Evolutionary conservation across 2,888 invertebrate species (phyloP).

Genomic region (Melieria omissa): DNA sequence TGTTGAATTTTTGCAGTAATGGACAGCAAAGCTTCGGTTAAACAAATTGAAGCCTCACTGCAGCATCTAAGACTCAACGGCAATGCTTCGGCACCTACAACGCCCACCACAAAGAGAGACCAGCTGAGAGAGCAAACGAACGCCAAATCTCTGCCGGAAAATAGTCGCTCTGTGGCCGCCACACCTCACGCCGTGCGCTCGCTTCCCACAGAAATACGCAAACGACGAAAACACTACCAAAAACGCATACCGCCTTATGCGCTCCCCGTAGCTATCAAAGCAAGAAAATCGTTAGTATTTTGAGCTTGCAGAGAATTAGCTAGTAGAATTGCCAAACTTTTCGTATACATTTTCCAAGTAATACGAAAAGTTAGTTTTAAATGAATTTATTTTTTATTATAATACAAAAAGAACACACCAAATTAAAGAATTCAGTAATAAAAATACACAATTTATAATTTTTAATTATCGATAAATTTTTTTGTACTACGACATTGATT

Average conservation of each 20-base stretch:
- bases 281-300: conserved; percentile 24
- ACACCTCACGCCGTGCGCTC: conserved; percentile 24
- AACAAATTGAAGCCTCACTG: background rate
- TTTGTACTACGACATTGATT: too few species aligned
- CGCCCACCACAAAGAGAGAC: too few species aligned
- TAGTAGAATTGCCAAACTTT: too few species aligned
- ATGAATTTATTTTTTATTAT: too few species aligned
- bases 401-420: background rate
- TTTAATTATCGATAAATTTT: too few species aligned
- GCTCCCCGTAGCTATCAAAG: background rate
- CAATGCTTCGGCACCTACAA: too few species aligned
- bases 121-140: background rate
- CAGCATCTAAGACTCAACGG: background rate
- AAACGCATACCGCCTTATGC: conserved; percentile 10
- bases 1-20: background rate
- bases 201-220: conserved; percentile 20
- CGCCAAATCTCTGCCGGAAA: conserved; percentile 1
- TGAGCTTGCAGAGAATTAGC: background rate
- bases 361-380: too few species aligned
- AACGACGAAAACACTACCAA: conserved; percentile 15
- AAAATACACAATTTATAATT: too few species aligned
- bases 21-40: background rate
- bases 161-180: background rate
- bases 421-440: background rate
- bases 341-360: too few species aligned